Conservation (phyloP, 1,140 invertebrate genomes). For the Drosophila insularis region DNA sequence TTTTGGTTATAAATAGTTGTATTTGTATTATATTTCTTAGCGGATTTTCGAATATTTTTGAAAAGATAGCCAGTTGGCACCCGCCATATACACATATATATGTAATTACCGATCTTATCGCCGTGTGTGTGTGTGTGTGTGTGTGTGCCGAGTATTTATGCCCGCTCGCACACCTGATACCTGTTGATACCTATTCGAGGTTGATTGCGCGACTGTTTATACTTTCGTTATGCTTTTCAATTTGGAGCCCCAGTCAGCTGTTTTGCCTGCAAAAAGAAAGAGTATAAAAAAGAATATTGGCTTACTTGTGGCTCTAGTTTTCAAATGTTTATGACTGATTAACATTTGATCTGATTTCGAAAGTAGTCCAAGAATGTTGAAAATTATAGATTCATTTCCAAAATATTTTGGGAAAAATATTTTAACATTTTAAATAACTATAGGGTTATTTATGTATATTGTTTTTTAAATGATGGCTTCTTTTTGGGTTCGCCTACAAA, state of each 20-base stretch:
- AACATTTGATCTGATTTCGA: too few relatives aligned
- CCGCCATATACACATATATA: neutral
- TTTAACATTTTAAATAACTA: too few relatives aligned
- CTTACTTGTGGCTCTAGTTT: too few relatives aligned
- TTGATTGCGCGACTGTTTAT: neutral
- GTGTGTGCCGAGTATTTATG: neutral
- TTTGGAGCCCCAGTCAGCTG: neutral
- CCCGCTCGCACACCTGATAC: conserved; percentile 9
- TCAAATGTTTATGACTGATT: too few relatives aligned
- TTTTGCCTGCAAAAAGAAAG: too few relatives aligned
- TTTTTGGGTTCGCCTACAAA: too few relatives aligned
- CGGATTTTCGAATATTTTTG: neutral
- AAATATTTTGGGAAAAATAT: too few relatives aligned
- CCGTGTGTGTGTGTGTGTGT: neutral
- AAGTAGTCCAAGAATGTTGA: too few relatives aligned
- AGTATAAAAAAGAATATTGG: too few relatives aligned
- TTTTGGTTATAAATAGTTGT: neutral
- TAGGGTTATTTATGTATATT: too few relatives aligned
- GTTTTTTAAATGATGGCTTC: too few relatives aligned
- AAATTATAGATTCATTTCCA: too few relatives aligned
- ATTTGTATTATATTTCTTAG: neutral
- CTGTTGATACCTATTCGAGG: neutral
- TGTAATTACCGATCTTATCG: conserved; percentile 3
- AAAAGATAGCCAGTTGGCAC: neutral
- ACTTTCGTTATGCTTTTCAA: neutral